A percentile compares a stretch with the other conserved stretches of the same genome.
Conservation (phyloP, 2,888 invertebrate genomes). For the Diachrysia chrysitis region DNA sequence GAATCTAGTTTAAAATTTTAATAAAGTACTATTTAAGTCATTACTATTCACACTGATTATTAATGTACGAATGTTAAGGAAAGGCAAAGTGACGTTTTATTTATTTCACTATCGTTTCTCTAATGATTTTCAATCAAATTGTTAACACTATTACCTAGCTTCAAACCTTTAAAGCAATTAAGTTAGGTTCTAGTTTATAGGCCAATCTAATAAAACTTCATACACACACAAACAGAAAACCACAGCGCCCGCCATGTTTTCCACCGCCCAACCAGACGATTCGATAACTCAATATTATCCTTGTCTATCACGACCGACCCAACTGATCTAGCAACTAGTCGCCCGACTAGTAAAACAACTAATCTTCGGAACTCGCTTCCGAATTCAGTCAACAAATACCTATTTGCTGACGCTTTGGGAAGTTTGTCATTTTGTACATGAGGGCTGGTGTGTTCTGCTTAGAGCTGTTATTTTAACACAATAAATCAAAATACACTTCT, state of each 20-base stretch:
- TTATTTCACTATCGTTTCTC: too few species aligned
- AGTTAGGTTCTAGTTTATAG: neutral
- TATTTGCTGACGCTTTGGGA: conserved; percentile 78
- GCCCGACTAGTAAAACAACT: conserved; percentile 38
- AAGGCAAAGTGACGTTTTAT: too few species aligned
- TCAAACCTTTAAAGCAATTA: neutral
- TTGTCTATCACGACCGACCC: conserved; percentile 23
- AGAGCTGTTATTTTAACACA: conserved; percentile 28
- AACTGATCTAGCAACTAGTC: conserved; percentile 13
- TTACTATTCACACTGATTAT: too few species aligned
- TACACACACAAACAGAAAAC: neutral
- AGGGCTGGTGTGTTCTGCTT: conserved; percentile 65
- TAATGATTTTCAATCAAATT: too few species aligned
- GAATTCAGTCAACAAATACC: conserved; percentile 78
- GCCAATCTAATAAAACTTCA: neutral
- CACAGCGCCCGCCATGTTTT: neutral
- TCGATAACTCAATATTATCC: conserved; percentile 27
- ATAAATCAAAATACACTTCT: too few species aligned
- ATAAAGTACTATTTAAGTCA: too few species aligned
- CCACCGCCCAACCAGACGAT: conserved; percentile 6
- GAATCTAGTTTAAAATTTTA: too few species aligned
- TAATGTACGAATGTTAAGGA: too few species aligned
- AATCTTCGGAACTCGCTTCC: conserved; percentile 57
- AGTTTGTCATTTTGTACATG: conserved; percentile 80
- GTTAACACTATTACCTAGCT: too few species aligned